phyloP scores from a whole-genome alignment of 2,888 invertebrate species.

The Epinotia demarniana region DNA sequence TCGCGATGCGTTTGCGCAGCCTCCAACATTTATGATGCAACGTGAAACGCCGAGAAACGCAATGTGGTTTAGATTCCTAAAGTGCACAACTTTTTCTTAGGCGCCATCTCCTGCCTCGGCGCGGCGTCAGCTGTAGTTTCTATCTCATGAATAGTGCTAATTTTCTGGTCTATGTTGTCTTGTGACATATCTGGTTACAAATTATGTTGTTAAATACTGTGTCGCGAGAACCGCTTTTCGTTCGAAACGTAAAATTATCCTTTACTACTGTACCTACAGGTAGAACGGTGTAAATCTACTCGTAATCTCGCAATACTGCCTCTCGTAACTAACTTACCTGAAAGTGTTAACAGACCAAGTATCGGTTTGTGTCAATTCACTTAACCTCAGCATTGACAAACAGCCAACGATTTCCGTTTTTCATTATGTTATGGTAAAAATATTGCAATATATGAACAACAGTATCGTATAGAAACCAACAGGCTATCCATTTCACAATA shows the following conservation, averaged over 20 bases:
- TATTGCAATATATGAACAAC: not conserved
- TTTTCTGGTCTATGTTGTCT: slow-evolving; percentile 52
- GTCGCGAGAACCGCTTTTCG: slow-evolving; percentile 11
- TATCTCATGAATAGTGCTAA: slow-evolving; percentile 70
- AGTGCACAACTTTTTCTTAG: slow-evolving; percentile 71
- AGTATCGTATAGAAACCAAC: not conserved
- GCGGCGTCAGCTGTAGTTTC: slow-evolving; percentile 62
- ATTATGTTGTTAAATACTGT: slow-evolving; percentile 32
- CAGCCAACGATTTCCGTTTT: too few species aligned
- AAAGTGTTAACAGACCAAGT: too few species aligned
- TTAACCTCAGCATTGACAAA: not conserved
- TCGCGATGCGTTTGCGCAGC: slow-evolving; percentile 58
- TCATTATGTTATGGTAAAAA: not conserved
- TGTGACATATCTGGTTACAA: slow-evolving; percentile 49
- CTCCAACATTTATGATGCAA: slow-evolving; percentile 65
- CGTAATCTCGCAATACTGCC: too few species aligned
- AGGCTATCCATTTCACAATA: not conserved
- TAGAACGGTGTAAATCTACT: too few species aligned
- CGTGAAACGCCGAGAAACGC: slow-evolving; percentile 66
- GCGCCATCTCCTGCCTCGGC: slow-evolving; percentile 61
- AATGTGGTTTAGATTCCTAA: slow-evolving; percentile 61
- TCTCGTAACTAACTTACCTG: too few species aligned
- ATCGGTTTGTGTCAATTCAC: too few species aligned
- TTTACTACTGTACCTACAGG: not conserved
- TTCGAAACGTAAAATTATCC: slow-evolving; percentile 10